A percentile compares a stretch with the other conserved stretches of the same genome.
Conservation (phyloP, 1,140 invertebrate genomes). For the Magallana gigas region DNA sequence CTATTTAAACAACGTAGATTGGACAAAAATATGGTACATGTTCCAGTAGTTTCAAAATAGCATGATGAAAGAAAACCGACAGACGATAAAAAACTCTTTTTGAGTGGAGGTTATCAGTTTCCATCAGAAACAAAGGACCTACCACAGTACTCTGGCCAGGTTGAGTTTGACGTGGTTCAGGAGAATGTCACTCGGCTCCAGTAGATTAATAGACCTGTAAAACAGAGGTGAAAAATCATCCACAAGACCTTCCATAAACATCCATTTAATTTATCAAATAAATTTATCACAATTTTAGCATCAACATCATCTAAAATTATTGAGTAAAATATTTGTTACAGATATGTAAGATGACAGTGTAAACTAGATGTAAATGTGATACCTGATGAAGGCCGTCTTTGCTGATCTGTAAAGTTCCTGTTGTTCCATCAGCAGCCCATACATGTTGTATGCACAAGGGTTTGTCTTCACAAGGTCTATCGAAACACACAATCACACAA, state of each 20-base stretch:
- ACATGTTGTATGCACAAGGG: slow-evolving; percentile 86
- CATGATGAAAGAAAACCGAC: too few relatives aligned
- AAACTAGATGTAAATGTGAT: too few relatives aligned
- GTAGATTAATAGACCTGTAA: slow-evolving; percentile 80
- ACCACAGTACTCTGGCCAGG: slow-evolving; percentile 62
- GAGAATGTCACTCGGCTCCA: slow-evolving; percentile 56
- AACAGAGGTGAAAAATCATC: neutral
- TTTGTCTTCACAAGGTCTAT: slow-evolving; percentile 82
- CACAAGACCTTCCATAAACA: neutral
- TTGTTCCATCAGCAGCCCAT: slow-evolving; percentile 88
- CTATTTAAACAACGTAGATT: too few relatives aligned
- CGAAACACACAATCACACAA: slow-evolving; percentile 60
- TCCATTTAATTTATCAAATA: too few relatives aligned
- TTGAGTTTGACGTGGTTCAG: slow-evolving; percentile 53
- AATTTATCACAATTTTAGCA: too few relatives aligned
- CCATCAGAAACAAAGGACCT: neutral
- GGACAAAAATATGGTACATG: too few relatives aligned
- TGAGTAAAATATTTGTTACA: too few relatives aligned
- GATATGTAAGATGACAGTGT: too few relatives aligned
- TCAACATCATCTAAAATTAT: too few relatives aligned
- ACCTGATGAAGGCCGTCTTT: slow-evolving; percentile 80
- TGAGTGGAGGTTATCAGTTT: too few relatives aligned
- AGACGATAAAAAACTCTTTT: too few relatives aligned
- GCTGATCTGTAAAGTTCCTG: slow-evolving; percentile 85
- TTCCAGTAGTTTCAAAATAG: too few relatives aligned